A percentile compares a stretch with the other conserved stretches of the same genome.
Conservation (phyloP, 1,140 invertebrate genomes). For the Drosophila sturtevanti region DNA sequence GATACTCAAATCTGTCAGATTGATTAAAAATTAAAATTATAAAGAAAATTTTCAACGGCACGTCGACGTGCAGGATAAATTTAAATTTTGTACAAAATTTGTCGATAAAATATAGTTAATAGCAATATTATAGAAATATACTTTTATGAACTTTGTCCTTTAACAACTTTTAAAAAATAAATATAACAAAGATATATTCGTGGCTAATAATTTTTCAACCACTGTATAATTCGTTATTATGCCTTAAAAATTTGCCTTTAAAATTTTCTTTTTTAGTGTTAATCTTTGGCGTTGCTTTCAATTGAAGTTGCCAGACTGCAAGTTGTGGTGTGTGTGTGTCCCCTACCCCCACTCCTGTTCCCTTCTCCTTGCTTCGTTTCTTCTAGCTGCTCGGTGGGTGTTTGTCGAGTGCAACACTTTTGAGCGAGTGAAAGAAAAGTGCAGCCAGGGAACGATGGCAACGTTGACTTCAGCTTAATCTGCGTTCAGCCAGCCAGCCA, state of each 20-base stretch:
- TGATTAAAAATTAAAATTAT: too few relatives aligned
- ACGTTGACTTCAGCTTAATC: slow-evolving; percentile 14
- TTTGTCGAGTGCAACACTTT: slow-evolving; percentile 64
- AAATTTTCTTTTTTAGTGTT: slow-evolving; percentile 35
- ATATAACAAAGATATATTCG: too few relatives aligned
- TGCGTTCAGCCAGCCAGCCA: slow-evolving; percentile 25
- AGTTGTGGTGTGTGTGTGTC: too few relatives aligned
- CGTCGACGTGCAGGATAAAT: too few relatives aligned
- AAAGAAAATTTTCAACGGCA: too few relatives aligned
- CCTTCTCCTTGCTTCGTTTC: not conserved
- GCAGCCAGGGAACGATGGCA: slow-evolving; percentile 10
- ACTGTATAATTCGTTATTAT: slow-evolving; percentile 7
- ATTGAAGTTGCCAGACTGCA: slow-evolving; percentile 50
- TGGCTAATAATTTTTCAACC: too few relatives aligned
- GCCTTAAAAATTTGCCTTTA: slow-evolving; percentile 35
- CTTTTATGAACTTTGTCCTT: too few relatives aligned
- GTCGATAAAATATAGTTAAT: too few relatives aligned
- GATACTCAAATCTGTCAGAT: too few relatives aligned
- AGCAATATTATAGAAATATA: too few relatives aligned
- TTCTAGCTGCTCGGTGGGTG: slow-evolving; percentile 51
- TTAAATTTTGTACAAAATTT: too few relatives aligned
- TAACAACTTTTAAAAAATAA: too few relatives aligned
- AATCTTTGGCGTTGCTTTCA: slow-evolving; percentile 51
- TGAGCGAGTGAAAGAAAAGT: slow-evolving; percentile 62
- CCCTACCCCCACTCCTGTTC: slow-evolving; percentile 1